Base-by-base conservation (phyloP, 2,113 vertebrate genomes). In the Mastomys natalensis region DNA sequence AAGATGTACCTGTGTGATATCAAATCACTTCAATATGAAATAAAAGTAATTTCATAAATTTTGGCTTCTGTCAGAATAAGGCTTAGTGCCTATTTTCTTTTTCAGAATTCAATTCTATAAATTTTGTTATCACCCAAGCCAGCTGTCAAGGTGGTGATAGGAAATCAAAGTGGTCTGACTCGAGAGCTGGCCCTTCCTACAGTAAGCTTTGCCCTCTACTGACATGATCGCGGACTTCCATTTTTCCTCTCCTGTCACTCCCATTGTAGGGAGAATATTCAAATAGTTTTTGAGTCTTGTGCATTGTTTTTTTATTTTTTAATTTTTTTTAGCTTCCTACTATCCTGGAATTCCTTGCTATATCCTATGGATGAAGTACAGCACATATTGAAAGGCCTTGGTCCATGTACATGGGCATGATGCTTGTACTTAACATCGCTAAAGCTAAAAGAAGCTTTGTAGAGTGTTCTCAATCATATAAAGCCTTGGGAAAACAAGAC, bases 71-170 rank as follows among this genome's bases (percentile, higher is more conserved):
- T 21, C 82, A 85, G 51, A 64, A 10, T 26, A 85, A 84, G 19
- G 10, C 70, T 45, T 82, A 51, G n/a, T 76, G 60, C 48, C 24
- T 90, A 29, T 91, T 34, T 26, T 58, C 1, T 43, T 93, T 85
- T 77, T 55, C 29, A 88, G 53, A 80, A 95, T 85, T 86, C 19
- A 45, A 86, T 85, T 81, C 48, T 90, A 43, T 82, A 85, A n/a
- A 87, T 43, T 62, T 74, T 62, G 72, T 91, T 90, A 81, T 81
- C 26, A 76, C 15, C 8, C 62, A 58, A 58, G 29, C n/a, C 58
- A 91, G 21, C 17, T 55, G 26, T 77, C 34, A 64, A 60, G 0
- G 51, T 72, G 40, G 29, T 51, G 88, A 48, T 40, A 76, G n/a
- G 94, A 77, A 72, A 87, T 7, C 7, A 66, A 77, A 22, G 24